Evolutionary conservation across 2,797 vertebrate genomes (phyloP), one percentile per base, ranked within the genome.

Genomic region (Anabas testudineus): DNA sequence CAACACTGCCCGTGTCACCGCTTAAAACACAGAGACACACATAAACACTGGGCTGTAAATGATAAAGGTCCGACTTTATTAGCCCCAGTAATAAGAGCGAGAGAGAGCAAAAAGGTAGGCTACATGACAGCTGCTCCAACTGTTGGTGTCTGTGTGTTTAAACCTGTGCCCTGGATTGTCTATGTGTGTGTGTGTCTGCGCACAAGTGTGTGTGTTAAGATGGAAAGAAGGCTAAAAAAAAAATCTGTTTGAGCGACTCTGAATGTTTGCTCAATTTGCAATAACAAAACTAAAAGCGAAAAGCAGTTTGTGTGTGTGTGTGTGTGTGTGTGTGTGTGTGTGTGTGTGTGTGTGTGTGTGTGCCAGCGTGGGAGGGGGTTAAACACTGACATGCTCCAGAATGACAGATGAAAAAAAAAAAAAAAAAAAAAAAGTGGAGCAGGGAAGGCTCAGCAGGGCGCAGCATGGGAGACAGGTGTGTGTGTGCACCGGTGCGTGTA

Each of bases 361-460:
- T 12, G 48, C 14, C 37, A 56, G 86, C 42, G 59, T 87, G 74
- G 83, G 85, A 76, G 82, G 68, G 72, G 76, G 83, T 88, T 91
- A 85, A 90, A 88, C 76, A 78, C 59, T 80, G 83, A 89, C 81
- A 85, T 86, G 82, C 83, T 89, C 86, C 82, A 80, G 71, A 87
- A 90, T 85, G 87, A 86, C 86, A 85, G 82, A 86, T 86, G 46
- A 72, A 84, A 76, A 14, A 67, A 74, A 84, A 74, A 73, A 72
- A 84, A 76, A 14, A 67, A 74, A 84, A 74, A 73, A 67, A 82
- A 86, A 85, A 87, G 75, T 89, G 60, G 86, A 89, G 83, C 89
- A 89, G 78, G 63, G 55, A 84, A 71, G 73, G 76, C 87, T 89
- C 88, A 87, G 76, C 22, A 69, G 78, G 76, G 81, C 74, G 82